Conservation (phyloP, 2,113 vertebrate genomes). For the Platysteira castanea region DNA sequence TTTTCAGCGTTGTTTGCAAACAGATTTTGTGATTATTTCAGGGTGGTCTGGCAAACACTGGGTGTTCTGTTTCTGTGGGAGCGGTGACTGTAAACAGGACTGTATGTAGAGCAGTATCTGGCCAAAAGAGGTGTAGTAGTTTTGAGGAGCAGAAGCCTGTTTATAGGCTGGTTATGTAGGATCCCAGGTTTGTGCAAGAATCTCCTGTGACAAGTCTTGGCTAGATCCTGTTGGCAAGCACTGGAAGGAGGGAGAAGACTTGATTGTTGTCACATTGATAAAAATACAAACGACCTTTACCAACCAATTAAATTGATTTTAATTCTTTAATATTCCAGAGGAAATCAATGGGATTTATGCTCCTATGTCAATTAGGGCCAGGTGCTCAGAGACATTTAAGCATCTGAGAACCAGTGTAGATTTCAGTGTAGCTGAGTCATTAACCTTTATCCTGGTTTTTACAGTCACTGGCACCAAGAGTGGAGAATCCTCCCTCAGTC, state of each 20-base stretch:
- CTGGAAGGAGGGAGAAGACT: not conserved
- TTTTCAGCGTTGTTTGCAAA: not conserved
- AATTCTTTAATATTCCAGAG: not conserved
- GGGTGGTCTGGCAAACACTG: not conserved
- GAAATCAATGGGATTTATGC: not conserved
- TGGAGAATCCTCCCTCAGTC: not conserved
- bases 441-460: not conserved
- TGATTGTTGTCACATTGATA: not conserved
- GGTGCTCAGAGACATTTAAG: not conserved
- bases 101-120: not conserved
- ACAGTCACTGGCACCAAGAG: not conserved
- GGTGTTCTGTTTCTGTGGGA: not conserved
- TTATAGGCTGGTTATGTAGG: not conserved
- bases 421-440: not conserved
- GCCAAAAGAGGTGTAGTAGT: not conserved
- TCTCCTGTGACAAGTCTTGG: not conserved
- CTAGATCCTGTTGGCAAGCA: not conserved
- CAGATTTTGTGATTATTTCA: not conserved
- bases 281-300: not conserved
- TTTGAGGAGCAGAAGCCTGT: not conserved
- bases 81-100: not conserved
- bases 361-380: not conserved
- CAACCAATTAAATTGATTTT: not conserved
- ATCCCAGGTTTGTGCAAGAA: not conserved
- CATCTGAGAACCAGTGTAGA: not conserved